Percentiles rank a stretch among this genome's conserved stretches.
These are phyloP conservation scores for Helicolenus hilgendorfi DNA, from an alignment of 2,797 vertebrate genomes.

Conservation along the genomic window DNA sequence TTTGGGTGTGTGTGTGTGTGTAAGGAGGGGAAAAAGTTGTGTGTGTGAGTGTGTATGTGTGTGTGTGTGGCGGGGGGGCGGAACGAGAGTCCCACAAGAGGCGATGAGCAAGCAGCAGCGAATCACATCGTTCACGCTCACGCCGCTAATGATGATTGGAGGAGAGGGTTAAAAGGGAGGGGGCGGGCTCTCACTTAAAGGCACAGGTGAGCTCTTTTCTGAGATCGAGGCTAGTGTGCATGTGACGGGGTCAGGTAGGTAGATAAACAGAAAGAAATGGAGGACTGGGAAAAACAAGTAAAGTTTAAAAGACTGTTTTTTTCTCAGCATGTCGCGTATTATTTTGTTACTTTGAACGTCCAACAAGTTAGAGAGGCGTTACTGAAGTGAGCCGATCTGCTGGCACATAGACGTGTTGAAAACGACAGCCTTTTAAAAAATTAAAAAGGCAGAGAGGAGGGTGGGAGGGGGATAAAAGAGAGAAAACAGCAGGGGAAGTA, in stretches of 20 bases:
- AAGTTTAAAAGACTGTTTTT: slow-evolving; percentile 6
- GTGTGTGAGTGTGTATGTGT: neutral
- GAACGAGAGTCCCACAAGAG: slow-evolving; percentile 82
- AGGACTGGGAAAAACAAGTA: slow-evolving; percentile 32
- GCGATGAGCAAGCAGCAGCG: slow-evolving; percentile 85
- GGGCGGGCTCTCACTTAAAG: slow-evolving; percentile 89
- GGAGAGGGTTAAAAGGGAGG: neutral
- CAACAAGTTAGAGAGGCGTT: neutral
- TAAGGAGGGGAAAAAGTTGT: neutral
- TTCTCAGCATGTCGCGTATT: neutral
- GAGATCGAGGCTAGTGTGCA: slow-evolving; percentile 89
- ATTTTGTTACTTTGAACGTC: neutral
- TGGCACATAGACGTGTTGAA: neutral
- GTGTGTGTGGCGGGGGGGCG: neutral
- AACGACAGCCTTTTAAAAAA: slow-evolving; percentile 17
- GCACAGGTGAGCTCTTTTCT: slow-evolving; percentile 95
- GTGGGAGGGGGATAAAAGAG: neutral
- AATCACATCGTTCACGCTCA: slow-evolving; percentile 67
- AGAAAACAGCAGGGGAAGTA: neutral
- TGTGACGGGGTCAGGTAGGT: slow-evolving; percentile 75
- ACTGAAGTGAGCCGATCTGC: neutral
- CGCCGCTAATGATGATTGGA: slow-evolving; percentile 59
- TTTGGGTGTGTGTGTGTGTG: slow-evolving; percentile 44
- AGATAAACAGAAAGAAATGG: slow-evolving; percentile 46
- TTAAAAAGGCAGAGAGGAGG: neutral